Evolutionary conservation across 2,113 vertebrate species (phyloP).

Genomic region (Micromys minutus): DNA sequence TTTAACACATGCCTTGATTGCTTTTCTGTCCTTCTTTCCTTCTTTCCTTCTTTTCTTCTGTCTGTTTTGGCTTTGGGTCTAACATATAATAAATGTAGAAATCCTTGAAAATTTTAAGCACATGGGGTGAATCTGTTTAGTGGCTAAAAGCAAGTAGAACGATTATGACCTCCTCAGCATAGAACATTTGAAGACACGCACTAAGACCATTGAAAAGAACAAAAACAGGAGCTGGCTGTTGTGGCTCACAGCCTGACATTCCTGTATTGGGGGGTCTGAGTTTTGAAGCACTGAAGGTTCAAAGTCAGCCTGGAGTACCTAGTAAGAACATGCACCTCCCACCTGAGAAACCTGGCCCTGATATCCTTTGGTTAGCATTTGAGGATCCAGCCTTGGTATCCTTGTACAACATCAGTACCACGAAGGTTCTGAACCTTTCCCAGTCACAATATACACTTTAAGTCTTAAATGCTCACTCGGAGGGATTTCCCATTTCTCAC

Average conservation of each 20-base stretch:
- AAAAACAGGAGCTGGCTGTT: neutral
- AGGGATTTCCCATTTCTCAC: neutral
- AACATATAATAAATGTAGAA: neutral
- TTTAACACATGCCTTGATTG: neutral
- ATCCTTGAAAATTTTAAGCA: neutral
- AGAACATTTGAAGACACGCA: neutral
- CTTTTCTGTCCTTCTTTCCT: neutral
- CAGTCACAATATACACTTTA: neutral
- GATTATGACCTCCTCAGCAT: neutral
- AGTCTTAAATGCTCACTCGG: neutral
- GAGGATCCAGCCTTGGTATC: neutral
- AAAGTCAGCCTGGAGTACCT: neutral
- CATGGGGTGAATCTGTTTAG: neutral
- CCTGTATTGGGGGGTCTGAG: neutral
- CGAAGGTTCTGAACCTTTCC: neutral
- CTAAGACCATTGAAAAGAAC: neutral
- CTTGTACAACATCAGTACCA: neutral
- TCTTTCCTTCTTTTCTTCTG: neutral
- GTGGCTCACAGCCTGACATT: neutral
- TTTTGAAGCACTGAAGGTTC: neutral
- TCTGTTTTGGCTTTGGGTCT: neutral
- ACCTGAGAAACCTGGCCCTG: accelerated
- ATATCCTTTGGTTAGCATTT: neutral
- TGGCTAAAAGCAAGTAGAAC: slow-evolving; percentile 8
- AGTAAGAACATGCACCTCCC: neutral